Conservation (phyloP, 2,888 invertebrate genomes). For the Epistrophella euchroma region DNA sequence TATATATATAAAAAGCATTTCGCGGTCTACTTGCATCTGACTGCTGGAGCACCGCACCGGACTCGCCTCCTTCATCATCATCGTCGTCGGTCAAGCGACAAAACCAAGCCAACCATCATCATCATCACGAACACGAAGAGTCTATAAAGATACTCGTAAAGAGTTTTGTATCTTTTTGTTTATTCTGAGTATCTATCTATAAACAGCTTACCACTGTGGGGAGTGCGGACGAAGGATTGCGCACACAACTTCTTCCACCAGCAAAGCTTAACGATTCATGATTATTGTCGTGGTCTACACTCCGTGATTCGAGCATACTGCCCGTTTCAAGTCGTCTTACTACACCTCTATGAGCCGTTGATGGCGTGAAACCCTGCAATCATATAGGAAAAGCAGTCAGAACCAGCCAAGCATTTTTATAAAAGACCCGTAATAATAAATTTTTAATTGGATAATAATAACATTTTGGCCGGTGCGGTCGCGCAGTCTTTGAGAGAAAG, state of each 20-base stretch:
- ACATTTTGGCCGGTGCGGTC: conserved; percentile 48
- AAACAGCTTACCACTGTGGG: not conserved
- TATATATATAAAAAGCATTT: conserved; percentile 16
- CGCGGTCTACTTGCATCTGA: conserved; percentile 56
- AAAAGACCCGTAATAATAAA: conserved; percentile 67
- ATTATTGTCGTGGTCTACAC: conserved; percentile 51
- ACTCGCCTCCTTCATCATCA: conserved; percentile 1
- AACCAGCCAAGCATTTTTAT: conserved; percentile 67
- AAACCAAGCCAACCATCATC: conserved; percentile 48
- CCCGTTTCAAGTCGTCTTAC: conserved; percentile 18
- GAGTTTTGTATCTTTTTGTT: conserved; percentile 56
- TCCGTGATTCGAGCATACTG: not conserved
- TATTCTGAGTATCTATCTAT: conserved; percentile 28
- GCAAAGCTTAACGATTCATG: conserved; percentile 60
- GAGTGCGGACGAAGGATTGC: conserved; percentile 13
- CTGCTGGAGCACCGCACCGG: not conserved
- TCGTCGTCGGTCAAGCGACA: conserved; percentile 62
- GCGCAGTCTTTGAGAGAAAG: conserved; percentile 21
- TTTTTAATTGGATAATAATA: conserved; percentile 76
- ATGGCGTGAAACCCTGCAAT: conserved; percentile 74
- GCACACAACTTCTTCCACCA: conserved; percentile 9
- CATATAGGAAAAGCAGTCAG: conserved; percentile 49
- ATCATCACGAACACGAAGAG: conserved; percentile 31
- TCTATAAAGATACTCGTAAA: conserved; percentile 57
- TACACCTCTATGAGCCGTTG: conserved; percentile 45